Evolutionary conservation across 2,797 vertebrate genomes (phyloP), one percentile per base, ranked within the genome.

Genomic region (Tangara arthus): DNA sequence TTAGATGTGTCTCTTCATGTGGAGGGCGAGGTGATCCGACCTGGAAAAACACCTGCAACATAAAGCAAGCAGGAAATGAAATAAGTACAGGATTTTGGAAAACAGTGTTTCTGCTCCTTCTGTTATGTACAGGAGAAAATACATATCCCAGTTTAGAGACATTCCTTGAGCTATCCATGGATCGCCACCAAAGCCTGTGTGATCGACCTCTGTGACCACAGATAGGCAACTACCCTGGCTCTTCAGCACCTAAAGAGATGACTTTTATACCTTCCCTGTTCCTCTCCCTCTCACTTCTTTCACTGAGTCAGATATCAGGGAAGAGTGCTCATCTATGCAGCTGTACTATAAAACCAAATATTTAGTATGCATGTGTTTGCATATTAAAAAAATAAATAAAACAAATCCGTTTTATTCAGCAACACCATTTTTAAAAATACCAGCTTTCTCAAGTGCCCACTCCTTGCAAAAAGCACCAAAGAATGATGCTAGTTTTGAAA

Each of bases 1-100:
- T 98, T 98, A 99, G 98, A 99, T 98, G 98, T 99, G 99, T 98
- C 99, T 99, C 98, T 99, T 99, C 99, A 99, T 99, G 97, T 99
- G 99, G 94, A 99, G 98, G 69, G 99, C 99, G 93, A 99, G 99
- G 98, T 99, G 99, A 98, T 99, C 99, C 75, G 99, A 99, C 98
- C 99, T 98, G 85, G 99, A 99, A 98, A 99, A 99, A 98, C 99
- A 99, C 98, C 99, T 99, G 95, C 92, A 96, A 88, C 94, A 98
- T 89, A 97, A 95, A 97, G 89, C 91, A 97, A 72, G 89, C 6
- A 41, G 46, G 59, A 91, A 92, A 19, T 88, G 47, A 91, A 91
- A 19, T 88, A 93, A 93, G 76, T 49, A 92, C 1, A 64, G 35
- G 34, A 75, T 87, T 93, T 44, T 24, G 42, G 30, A 55, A 94